Percentiles rank a stretch among this genome's conserved stretches.
phyloP scores from a whole-genome alignment of 2,888 invertebrate genomes.

The Scaptodrosophila latifasciaeformis region DNA sequence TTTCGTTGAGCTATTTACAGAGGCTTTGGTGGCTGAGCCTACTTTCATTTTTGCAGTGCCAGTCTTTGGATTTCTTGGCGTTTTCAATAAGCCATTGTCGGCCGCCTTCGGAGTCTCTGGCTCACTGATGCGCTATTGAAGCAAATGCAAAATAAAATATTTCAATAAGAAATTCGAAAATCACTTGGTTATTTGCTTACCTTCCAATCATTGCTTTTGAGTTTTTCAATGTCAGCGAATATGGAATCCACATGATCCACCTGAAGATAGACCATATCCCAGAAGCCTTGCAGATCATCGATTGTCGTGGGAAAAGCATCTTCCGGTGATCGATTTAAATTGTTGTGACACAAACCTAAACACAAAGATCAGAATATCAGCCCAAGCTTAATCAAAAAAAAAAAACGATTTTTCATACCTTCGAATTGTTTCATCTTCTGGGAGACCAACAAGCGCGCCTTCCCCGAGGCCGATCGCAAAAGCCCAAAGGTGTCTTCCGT shows the following conservation, averaged over 20 bases:
- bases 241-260: slow-evolving; percentile 88
- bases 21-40: slow-evolving; percentile 25
- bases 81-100: slow-evolving; percentile 32
- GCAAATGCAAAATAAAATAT: background rate
- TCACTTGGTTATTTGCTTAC: slow-evolving; percentile 39
- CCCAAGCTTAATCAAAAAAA: background rate
- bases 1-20: slow-evolving; percentile 42
- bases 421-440: slow-evolving; percentile 98
- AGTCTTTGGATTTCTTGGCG: slow-evolving; percentile 53
- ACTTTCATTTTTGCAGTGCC: slow-evolving; percentile 46
- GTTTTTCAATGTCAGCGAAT: slow-evolving; percentile 81
- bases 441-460: slow-evolving; percentile 89
- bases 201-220: slow-evolving; percentile 83
- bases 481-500: slow-evolving; percentile 89
- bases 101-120: too few relatives aligned
- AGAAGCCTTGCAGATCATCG: slow-evolving; percentile 95
- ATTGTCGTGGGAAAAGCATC: slow-evolving; percentile 92
- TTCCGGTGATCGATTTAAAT: slow-evolving; percentile 81
- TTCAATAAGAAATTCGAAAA: too few relatives aligned
- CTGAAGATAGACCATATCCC: slow-evolving; percentile 97
- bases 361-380: too few relatives aligned
- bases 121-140: slow-evolving; percentile 26
- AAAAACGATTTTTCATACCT: slow-evolving; percentile 76
- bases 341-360: slow-evolving; percentile 82
- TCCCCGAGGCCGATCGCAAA: slow-evolving; percentile 91